These are phyloP conservation scores for Osmerus eperlanus DNA, from an alignment of 2,113 vertebrate genomes.

Conservation along the genomic window DNA sequence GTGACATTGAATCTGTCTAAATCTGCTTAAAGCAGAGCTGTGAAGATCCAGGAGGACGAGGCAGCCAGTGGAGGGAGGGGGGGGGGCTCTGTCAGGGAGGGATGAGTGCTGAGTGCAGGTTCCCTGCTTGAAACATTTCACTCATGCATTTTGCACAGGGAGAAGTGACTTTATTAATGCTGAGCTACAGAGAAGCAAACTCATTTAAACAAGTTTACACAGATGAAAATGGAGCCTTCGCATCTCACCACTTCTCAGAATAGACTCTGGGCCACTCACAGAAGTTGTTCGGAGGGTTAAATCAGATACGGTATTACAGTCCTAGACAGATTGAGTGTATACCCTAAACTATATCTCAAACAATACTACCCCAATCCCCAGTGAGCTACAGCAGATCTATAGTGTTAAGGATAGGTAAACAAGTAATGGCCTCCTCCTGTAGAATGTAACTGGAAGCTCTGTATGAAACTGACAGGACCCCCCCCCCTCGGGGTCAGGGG, in stretches of 20 bases:
- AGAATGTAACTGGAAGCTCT: too few species aligned
- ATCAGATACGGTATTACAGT: too few species aligned
- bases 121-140: conserved; percentile 39
- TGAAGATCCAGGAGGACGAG: conserved; percentile 24
- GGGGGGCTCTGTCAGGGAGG: conserved; percentile 8
- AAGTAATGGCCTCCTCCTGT: too few species aligned
- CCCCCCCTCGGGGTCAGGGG: too few species aligned
- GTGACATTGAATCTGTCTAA: conserved; percentile 55
- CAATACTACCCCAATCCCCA: too few species aligned
- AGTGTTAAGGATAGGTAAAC: too few species aligned
- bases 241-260: neutral
- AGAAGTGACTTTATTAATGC: conserved; percentile 35
- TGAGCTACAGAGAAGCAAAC: conserved; percentile 21
- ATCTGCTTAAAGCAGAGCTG: conserved; percentile 47
- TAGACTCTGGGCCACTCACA: neutral
- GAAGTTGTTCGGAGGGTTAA: neutral
- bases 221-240: conserved; percentile 21
- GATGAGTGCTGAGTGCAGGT: conserved; percentile 27
- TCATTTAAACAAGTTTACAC: conserved; percentile 31
- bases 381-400: too few species aligned
- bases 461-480: too few species aligned
- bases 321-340: too few species aligned
- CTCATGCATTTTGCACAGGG: conserved; percentile 45
- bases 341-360: too few species aligned
- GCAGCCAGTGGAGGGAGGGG: neutral